These are phyloP conservation scores for Limnodromus scolopaceus DNA, from an alignment of 2,797 vertebrate species.

Conservation along the genomic window DNA sequence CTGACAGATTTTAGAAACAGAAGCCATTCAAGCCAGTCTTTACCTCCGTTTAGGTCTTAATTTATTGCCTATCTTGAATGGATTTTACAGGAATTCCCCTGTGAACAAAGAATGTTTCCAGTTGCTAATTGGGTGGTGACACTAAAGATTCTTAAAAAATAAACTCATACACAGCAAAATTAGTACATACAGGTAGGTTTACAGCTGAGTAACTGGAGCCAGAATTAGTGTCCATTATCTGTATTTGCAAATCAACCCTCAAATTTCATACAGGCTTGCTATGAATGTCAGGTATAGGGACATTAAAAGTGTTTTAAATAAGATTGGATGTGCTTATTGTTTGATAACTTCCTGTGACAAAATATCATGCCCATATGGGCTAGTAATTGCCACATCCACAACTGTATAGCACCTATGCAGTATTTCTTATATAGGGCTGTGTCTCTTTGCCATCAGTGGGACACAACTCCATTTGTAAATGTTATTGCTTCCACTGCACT, in stretches of 20 bases:
- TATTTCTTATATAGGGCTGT: neutral
- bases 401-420: fast-evolving
- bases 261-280: neutral
- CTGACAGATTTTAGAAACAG: neutral
- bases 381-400: neutral
- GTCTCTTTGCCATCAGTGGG: neutral
- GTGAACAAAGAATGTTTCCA: neutral
- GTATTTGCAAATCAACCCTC: neutral
- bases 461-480: neutral
- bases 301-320: neutral
- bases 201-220: neutral
- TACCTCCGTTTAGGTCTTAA: neutral
- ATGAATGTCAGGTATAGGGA: neutral
- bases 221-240: neutral
- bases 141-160: neutral
- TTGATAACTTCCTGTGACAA: neutral
- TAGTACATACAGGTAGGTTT: neutral
- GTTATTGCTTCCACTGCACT: neutral
- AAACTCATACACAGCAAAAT: neutral
- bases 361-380: neutral
- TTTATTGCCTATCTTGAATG: neutral
- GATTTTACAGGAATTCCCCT: neutral
- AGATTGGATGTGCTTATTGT: neutral
- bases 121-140: neutral
- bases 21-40: neutral